A percentile compares a stretch with the other conserved stretches of the same genome.
These are phyloP conservation scores for Sarcophaga subvicina DNA, from an alignment of 2,888 invertebrate genomes.

Conservation along the genomic window DNA sequence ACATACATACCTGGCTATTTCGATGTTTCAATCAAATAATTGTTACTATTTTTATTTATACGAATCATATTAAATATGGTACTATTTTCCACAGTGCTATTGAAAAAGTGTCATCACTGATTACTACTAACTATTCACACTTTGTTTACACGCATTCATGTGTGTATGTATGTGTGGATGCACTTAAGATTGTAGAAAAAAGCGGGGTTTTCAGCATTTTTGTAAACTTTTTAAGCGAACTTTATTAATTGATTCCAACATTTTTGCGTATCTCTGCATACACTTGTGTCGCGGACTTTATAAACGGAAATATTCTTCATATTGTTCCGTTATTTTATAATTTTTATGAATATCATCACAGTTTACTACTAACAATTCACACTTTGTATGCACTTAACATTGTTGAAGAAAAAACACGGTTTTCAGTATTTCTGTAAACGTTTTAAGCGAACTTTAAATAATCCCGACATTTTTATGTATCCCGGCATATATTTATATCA, in stretches of 20 bases:
- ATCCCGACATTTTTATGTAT: constrained; percentile 36
- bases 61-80: no score
- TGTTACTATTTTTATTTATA: no score
- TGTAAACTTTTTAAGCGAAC: constrained; percentile 48
- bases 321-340: no score
- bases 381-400: not conserved
- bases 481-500: not conserved
- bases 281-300: not conserved
- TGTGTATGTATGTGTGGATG: not conserved
- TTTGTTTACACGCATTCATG: not conserved
- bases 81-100: not conserved
- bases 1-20: no score
- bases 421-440: not conserved
- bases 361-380: no score
- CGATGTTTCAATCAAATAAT: no score
- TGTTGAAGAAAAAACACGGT: not conserved
- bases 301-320: not conserved
- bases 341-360: not conserved
- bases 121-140: no score
- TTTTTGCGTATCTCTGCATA: constrained; percentile 8
- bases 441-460: constrained; percentile 56
- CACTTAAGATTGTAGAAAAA: not conserved
- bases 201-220: not conserved
- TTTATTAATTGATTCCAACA: constrained; percentile 51
- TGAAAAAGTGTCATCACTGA: not conserved